Evolutionary conservation across 2,797 vertebrate genomes (phyloP), one percentile per base, ranked within the genome.

Genomic region (Anabas testudineus): DNA sequence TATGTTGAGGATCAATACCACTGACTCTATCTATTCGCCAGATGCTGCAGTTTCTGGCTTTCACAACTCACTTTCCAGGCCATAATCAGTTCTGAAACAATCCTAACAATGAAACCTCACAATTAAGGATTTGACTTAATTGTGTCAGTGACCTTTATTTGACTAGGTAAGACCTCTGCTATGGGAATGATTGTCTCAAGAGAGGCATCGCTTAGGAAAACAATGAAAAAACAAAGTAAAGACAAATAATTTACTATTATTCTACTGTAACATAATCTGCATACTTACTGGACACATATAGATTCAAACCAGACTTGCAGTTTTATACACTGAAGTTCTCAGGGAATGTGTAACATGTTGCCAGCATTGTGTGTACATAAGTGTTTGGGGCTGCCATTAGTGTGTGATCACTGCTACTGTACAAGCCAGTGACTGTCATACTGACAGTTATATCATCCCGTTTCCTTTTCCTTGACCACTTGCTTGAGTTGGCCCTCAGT

Each of bases 71-170:
- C 32, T 42, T 68, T 64, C 41, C 30, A 56, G 45, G 9, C 42
- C 46, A 62, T 30, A 46, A 67, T 71, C 51, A 71, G 10, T 42
- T 56, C 22, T 66, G 22, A 12, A 65, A 71, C 67, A 66, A 65
- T 70, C n/a, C n/a, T n/a, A n/a, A n/a, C n/a, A n/a, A n/a, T n/a
- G n/a, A n/a, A 69, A 18, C 7, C 22, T 43, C 19, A 48, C 51
- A 66, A 66, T 66, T 60, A 9, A n/a, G 45, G 70, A 56, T 61
- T 55, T 34, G 45, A 52, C 45, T 71, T 67, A 61, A 51, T 74
- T 57, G 55, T 79, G 48, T 73, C 36, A 56, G 48, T 52, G 55
- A 64, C 69, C 54, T 74, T 79, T 66, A 60, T 37, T 7, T 36
- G 42, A 70, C 41, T 56, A 41, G 7, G 9, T 22, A 45, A 55